Evolutionary conservation across 2,113 vertebrate genomes (phyloP), one percentile per base, ranked within the genome.

Genomic region (Rhinolophus sinicus): DNA sequence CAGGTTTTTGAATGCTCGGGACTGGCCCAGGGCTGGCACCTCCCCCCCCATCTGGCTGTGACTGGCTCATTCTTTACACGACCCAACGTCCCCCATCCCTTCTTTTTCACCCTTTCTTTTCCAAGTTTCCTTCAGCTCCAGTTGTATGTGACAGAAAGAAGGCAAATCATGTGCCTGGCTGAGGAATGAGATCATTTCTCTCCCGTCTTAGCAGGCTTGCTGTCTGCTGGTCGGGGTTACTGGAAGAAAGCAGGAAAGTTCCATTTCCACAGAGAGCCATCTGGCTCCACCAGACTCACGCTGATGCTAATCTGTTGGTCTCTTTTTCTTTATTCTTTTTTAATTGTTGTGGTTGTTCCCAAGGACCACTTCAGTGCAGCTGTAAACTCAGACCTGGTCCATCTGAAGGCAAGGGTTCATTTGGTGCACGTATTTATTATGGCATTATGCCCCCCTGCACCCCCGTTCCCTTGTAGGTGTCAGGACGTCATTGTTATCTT

Each of bases 231-330:
- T 93, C 58, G 70, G 97, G 96, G 97, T 98, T 95, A 97, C 95
- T 94, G 87, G 98, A 97, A 97, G 98, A 98, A 98, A 98, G 98
- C 96, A 52, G 96, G 88, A 96, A 97, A 94, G 95, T 93, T 94
- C 84, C 95, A 96, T 97, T 96, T 98, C 97, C 93, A 86, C 75
- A 97, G 98, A 94, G 95, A 97, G 97, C 98, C 98, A 98, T 99
- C 98, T 99, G 98, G 98, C 98, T 97, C 94, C 97, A 84, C 97
- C 98, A 98, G 98, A 96, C 97, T 98, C 97, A 80, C 84, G 75
- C 96, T 96, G 98, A 98, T 98, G 98, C 98, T 98, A 98, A 98
- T 98, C 98, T 98, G 88, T 88, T 93, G 94, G 96, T 97, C 97
- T 97, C 96, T 96, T 98, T 98, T 67, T 96, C 97, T 98, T 98